These are phyloP conservation scores for Elephantulus edwardii DNA, from an alignment of 2,113 vertebrate species.

Conservation along the genomic window DNA sequence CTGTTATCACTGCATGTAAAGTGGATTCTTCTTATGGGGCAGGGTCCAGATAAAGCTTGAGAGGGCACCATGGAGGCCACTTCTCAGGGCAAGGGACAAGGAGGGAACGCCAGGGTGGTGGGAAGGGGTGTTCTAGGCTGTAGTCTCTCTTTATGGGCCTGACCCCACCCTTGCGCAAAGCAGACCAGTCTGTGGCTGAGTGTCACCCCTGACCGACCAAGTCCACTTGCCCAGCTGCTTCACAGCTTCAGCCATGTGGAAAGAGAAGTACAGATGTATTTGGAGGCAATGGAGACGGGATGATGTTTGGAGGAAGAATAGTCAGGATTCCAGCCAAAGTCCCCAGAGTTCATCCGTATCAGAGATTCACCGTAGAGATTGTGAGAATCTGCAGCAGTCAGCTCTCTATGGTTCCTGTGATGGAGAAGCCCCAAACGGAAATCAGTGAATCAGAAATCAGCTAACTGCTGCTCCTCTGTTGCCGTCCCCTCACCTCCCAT, in stretches of 20 bases:
- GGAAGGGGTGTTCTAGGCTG: neutral
- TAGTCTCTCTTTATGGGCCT: neutral
- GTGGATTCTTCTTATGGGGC: neutral
- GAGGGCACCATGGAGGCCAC: too few relatives aligned
- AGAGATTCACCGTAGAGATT: neutral
- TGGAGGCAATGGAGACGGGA: neutral
- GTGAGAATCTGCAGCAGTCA: neutral
- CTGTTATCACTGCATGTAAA: conserved; percentile 93
- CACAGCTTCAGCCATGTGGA: neutral
- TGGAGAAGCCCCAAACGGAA: neutral
- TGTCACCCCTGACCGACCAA: neutral
- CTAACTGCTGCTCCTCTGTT: neutral
- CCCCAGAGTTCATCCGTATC: neutral
- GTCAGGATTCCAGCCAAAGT: neutral
- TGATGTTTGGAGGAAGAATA: neutral
- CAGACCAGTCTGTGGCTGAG: neutral
- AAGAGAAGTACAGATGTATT: neutral
- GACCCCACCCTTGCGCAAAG: neutral
- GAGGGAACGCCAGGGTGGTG: neutral
- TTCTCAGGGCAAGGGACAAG: neutral
- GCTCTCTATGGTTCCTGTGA: neutral
- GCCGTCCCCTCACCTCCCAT: too few relatives aligned
- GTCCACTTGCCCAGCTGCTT: neutral
- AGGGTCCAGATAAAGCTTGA: accelerated
- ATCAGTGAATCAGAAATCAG: neutral